These are phyloP conservation scores for Yponomeuta malinellus DNA, from an alignment of 2,888 invertebrate species.

Conservation along the genomic window DNA sequence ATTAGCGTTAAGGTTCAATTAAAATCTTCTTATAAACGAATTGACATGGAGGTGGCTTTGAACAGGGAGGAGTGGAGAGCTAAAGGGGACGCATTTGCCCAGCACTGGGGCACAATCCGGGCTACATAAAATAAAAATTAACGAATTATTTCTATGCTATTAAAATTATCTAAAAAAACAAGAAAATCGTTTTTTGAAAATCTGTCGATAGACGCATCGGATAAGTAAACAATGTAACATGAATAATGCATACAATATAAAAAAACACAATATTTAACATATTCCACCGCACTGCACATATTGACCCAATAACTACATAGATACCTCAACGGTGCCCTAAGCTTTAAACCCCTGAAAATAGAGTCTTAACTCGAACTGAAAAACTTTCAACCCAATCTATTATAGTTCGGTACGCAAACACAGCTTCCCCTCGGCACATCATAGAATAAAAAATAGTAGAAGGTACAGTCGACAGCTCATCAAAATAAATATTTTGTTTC, in stretches of 20 bases:
- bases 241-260: constrained; percentile 48
- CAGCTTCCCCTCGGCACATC: background rate
- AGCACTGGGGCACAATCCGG: no score
- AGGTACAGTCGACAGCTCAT: background rate
- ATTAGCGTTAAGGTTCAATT: no score
- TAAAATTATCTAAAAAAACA: background rate
- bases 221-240: constrained; percentile 31
- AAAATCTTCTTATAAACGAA: no score
- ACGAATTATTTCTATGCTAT: no score
- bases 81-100: no score
- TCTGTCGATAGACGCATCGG: background rate
- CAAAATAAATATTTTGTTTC: background rate
- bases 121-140: no score
- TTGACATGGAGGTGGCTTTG: no score
- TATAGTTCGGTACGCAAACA: background rate
- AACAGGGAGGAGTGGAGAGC: no score
- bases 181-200: background rate
- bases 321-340: background rate
- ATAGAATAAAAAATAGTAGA: background rate
- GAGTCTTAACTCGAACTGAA: background rate
- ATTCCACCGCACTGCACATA: background rate
- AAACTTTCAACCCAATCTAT: background rate
- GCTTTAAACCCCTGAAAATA: background rate
- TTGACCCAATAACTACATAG: background rate
- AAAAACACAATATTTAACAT: constrained; percentile 21